Base-by-base conservation (phyloP, 1,140 invertebrate species). In the Trichonephila clavipes region DNA sequence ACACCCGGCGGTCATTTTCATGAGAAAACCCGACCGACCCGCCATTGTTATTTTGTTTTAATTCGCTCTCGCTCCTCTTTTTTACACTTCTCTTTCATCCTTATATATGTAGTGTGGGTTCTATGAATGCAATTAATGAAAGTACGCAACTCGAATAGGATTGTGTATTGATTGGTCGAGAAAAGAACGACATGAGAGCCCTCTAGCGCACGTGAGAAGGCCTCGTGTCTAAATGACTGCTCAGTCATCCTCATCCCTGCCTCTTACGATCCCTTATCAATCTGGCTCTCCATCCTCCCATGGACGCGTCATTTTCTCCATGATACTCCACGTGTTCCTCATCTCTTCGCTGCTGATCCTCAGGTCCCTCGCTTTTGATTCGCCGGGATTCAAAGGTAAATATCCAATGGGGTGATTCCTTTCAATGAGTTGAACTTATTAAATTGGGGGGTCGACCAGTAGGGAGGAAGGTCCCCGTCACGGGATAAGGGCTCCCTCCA, bases 371-470 rank as follows among this genome's bases (percentile, higher is more conserved):
- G 91, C 91, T 64, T 92, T 87, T 87, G 91, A 92, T 92, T 92
- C 91, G 91, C 58, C 83, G 24, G 91, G 83, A 87, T 92, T 87
- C 91, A 92, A 92, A 92, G 91, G 91, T 92, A 92, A 92, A 92
- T 92, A 87, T 87, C 91, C 91, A 92, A 92, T 92, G n/a, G 82
- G 81, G 81, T 6, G 59, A 59, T 69, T 61, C 90, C 81, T 66
- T 58, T 91, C 90, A 91, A 1, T 61, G 59, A 18, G 16, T 88
- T 88, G 19, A 21, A 12, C 62, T 88, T 83, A 83, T 89, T 87
- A 62, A 87, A 87, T 87, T 59, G n/a, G 85, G 87, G 40, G 34
- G 18, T 58, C 28, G 24, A 44, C 61, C 85, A 44, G 40, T 59
- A 44, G 82, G 82, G 82, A 18, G 51, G 40, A 58, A 18, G 28